A percentile compares a stretch with the other conserved stretches of the same genome.
Conservation (phyloP, 2,888 invertebrate species). For the Timema cristinae region DNA sequence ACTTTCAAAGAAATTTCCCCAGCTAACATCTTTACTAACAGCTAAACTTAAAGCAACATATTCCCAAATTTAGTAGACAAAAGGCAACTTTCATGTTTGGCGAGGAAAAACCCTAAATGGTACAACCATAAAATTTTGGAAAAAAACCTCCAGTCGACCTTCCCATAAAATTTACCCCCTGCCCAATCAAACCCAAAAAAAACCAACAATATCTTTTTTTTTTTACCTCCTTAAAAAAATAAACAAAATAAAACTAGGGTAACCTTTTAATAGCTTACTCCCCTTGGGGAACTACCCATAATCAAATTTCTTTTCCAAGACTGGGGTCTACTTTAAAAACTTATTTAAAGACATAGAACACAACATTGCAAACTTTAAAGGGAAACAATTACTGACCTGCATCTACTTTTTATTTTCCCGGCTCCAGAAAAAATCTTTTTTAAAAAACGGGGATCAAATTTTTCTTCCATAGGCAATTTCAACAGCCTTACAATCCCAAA, state of each 20-base stretch:
- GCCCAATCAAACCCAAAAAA: not conserved
- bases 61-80: not conserved
- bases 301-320: not conserved
- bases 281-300: not conserved
- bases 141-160: not conserved
- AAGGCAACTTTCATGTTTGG: not conserved
- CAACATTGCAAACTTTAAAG: not conserved
- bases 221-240: not conserved
- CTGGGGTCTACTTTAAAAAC: not conserved
- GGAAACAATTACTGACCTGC: not conserved
- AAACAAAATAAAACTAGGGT: not conserved
- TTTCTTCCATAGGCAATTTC: not conserved
- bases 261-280: not conserved
- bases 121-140: not conserved
- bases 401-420: not conserved
- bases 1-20: not conserved
- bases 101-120: not conserved
- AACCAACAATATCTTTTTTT: not conserved
- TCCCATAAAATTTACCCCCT: not conserved
- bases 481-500: no score
- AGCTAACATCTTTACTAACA: not conserved
- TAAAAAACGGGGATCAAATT: not conserved
- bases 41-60: not conserved
- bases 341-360: not conserved
- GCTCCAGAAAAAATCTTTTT: not conserved